Base-by-base conservation (phyloP, 2,888 invertebrate genomes). In the Troglohyphantes excavatus region DNA sequence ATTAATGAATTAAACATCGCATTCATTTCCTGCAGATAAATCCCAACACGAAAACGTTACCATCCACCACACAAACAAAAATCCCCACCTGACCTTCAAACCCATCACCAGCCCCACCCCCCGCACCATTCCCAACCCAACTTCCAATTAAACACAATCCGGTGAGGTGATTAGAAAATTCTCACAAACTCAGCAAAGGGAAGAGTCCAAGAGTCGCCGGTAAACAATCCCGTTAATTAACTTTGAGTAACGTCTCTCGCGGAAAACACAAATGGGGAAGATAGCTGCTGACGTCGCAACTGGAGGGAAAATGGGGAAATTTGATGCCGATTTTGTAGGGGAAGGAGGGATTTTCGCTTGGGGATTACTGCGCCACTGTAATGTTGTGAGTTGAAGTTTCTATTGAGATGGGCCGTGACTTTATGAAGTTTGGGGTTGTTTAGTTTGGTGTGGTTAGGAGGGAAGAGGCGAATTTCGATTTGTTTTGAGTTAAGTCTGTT, bases 141-240 rank as follows among this genome's bases (percentile, higher is more conserved):
- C 72, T 46, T 27, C 46, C 26, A 53, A 72, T 72, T 72, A 72
- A 46, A 72, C 46, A 11, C 46, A 46, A 27, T 72, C 27, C 53
- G 21, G 26, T 17, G 21, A 26, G 23, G 46, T 17, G 53, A 72
- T 72, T 72, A 72, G 72, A 72, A 72, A 72, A 72, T 72, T 72
- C 19, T 26, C 43, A 23, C 29, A n/a, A 3, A 19, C n/a, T 39
- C 39, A 70, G 19, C 68, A 39, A 70, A 33, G 33, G 5, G n/a
- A 5, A 0, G n/a, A 53, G 53, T 53, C 53, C 53, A 5, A 13
- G n/a, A 75, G n/a, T 53, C 75, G 13, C n/a, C 21, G 26, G 59
- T 75, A 75, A 75, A 75, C 75, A 75, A 75, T 75, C n/a, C 59
- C 26, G 26, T 75, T 75, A 75, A 75, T 75, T 75, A 75, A 75